Base-by-base conservation (phyloP, 2,113 vertebrate species). In the Syngnathus typhle region DNA sequence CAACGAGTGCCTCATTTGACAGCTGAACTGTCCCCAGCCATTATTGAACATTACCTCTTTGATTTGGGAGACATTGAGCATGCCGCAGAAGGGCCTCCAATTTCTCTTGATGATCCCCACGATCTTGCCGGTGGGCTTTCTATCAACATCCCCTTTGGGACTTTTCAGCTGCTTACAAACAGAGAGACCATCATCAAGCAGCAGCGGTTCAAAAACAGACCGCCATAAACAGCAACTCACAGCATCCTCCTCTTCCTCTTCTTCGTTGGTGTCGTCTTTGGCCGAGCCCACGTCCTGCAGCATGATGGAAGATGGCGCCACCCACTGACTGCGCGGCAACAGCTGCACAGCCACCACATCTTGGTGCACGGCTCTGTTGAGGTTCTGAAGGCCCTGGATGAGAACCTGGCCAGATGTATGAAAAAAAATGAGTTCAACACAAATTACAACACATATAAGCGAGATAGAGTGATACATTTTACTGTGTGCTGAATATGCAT, bases 81-180 rank as follows among this genome's bases (percentile, higher is more conserved):
- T 98, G 69, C 97, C 97, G 80, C 97, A 99, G 74, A 93, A 96
- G 0, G 96, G 94, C 71, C 96, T 92, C 96, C 96, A 98, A 83
- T 92, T 98, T 66, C 97, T 91, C 87, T 97, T 98, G 80, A 98
- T 99, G 78, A 99, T 94, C 52, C 96, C 97, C 68, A 99, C 93
- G 0, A 99, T 88, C 86, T 82, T 93, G 19, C 95, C 97, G 0
- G 95, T 95, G 54, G 96, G 93, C 71, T 93, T 95, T 73, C 87
- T 79, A 84, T 89, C 71, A 37, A 84, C 90, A 16, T 91, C 90
- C 8, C 46, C 87, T 75, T 80, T 37, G 3, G 82, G 65, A 67
- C 74, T 69, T 80, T 87, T 93, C 77, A 95, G 69, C 96, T 98
- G 71, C 37, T 67, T 75, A 78, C 77, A 51, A 51, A 41, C 43